Evolutionary conservation across 2,113 vertebrate species (phyloP).

Genomic region (Rhinolophus ferrumequinum): DNA sequence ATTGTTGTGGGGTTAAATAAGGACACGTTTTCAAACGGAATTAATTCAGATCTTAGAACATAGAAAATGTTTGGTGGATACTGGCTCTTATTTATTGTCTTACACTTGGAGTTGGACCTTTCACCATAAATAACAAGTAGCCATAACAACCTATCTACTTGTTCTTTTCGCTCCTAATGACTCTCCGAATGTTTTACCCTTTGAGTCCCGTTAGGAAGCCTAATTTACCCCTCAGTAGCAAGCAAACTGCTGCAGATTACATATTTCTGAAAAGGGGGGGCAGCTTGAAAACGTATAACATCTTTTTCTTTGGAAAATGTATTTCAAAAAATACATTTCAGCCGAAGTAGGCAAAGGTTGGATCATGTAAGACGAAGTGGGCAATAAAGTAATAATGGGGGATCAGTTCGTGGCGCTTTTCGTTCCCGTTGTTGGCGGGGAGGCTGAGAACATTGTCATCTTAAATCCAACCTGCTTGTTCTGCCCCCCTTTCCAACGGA

Average conservation of each 20-base stretch:
- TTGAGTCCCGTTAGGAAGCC: not conserved
- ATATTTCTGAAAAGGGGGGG: not conserved
- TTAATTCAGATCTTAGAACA: constrained; percentile 9
- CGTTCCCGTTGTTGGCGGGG: not conserved
- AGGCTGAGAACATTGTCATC: not conserved
- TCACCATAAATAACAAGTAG: not conserved
- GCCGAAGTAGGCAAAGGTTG: not conserved
- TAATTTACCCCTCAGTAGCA: not conserved
- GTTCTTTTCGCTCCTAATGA: constrained; percentile 12
- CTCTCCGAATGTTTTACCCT: not conserved
- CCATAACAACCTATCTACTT: not conserved
- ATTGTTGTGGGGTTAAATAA: not conserved
- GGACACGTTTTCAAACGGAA: not conserved
- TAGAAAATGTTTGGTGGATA: not conserved
- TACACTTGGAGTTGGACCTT: not conserved
- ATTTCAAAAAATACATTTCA: not conserved
- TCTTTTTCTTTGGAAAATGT: constrained; percentile 21
- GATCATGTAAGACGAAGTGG: not conserved
- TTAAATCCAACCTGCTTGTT: not conserved
- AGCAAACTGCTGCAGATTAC: not conserved
- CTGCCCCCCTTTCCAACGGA: not conserved
- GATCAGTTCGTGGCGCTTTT: not conserved
- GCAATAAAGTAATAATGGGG: not conserved
- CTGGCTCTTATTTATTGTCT: constrained; percentile 21
- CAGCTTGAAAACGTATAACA: not conserved